These are phyloP conservation scores for Crambe crambe DNA, from an alignment of 37 sponge, comb jelly and placozoan species.

Conservation along the genomic window DNA sequence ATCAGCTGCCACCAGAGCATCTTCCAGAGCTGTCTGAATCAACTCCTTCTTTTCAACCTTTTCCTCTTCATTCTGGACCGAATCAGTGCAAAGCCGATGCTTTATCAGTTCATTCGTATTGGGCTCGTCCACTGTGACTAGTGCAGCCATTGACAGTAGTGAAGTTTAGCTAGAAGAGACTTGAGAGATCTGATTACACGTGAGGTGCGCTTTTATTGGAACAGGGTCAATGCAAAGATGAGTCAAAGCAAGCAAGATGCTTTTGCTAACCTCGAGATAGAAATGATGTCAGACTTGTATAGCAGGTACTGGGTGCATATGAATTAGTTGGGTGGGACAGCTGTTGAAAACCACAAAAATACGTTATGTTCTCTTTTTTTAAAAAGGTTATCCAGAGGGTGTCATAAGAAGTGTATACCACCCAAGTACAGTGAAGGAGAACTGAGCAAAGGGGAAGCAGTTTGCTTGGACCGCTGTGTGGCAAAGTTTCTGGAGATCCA, in stretches of 20 bases:
- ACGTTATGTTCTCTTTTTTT: background rate
- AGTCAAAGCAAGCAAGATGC: constrained; percentile 50
- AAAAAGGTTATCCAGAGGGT: constrained; percentile 88
- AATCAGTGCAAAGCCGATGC: background rate
- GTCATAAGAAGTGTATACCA: constrained; percentile 98
- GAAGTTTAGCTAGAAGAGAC: background rate
- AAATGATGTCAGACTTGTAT: constrained; percentile 99
- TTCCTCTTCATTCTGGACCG: background rate
- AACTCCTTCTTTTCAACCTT: constrained; percentile 4
- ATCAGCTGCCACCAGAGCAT: constrained; percentile 37
- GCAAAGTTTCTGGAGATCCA: constrained; percentile 98
- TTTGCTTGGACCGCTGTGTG: constrained; percentile 98
- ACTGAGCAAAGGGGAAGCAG: constrained; percentile 96
- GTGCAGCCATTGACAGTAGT: background rate
- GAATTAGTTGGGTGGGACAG: background rate
- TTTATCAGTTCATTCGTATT: background rate
- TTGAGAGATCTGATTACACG: background rate
- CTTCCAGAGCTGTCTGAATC: constrained; percentile 38
- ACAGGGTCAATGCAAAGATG: constrained; percentile 10
- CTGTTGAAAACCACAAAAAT: background rate
- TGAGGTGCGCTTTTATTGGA: background rate
- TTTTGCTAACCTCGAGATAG: constrained; percentile 84
- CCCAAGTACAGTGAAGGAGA: constrained; percentile 94
- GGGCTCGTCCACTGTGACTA: background rate
- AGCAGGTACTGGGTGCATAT: constrained; percentile 77